phyloP scores from a whole-genome alignment of 2,113 vertebrate species.

The Syrrhaptes paradoxus region DNA sequence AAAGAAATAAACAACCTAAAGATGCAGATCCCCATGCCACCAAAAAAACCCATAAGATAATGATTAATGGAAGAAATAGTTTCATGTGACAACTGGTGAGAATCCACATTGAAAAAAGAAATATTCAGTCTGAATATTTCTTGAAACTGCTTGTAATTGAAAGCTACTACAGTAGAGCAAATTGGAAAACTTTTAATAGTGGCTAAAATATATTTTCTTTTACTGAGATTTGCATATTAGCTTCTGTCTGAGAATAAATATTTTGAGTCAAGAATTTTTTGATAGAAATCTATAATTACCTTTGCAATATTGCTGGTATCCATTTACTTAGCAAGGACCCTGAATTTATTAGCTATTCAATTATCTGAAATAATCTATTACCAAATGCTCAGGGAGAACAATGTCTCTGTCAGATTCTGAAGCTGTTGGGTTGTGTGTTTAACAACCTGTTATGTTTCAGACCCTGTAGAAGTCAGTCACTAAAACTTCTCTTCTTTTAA shows the following conservation, averaged over 20 bases:
- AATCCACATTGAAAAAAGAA: slow-evolving; percentile 1
- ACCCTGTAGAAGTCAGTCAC: background rate
- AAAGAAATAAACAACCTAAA: background rate
- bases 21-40: background rate
- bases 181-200: background rate
- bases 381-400: slow-evolving; percentile 27
- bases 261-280: slow-evolving; percentile 10
- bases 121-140: background rate
- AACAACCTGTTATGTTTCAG: slow-evolving; percentile 43
- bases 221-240: background rate
- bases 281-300: slow-evolving; percentile 40
- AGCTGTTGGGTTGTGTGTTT: background rate
- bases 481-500: background rate
- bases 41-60: background rate
- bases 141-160: slow-evolving; percentile 23
- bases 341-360: slow-evolving; percentile 46
- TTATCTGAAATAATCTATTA: slow-evolving; percentile 34
- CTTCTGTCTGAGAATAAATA: background rate
- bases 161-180: background rate
- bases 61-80: slow-evolving; percentile 19
- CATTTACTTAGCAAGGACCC: slow-evolving; percentile 24
- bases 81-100: background rate
- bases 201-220: background rate
- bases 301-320: slow-evolving; percentile 42
- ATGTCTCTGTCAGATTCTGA: slow-evolving; percentile 18